Base-by-base conservation (phyloP, 2,797 vertebrate species). In the Mormyrops boulengeri region DNA sequence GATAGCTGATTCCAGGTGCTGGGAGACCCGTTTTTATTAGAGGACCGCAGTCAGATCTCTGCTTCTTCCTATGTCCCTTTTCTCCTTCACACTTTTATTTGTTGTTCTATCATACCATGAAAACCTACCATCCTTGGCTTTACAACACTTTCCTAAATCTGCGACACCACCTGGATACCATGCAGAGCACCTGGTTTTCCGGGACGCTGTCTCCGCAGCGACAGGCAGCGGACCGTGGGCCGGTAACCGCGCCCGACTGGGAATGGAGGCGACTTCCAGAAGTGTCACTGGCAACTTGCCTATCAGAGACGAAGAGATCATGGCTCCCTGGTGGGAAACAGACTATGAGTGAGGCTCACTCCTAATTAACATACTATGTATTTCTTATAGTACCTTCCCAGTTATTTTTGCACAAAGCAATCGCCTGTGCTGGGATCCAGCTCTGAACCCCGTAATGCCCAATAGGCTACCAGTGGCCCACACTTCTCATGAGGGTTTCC, bases 21-120 rank as follows among this genome's bases (percentile, higher is more conserved):
- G 60, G 14, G 22, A 34, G 69, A 9, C 30, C 69, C 12, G 38
- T 52, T 88, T 84, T 38, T 57, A 82, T 82, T 82, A 77, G 17
- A 41, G 50, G 34, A 82, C 44, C 19, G 2, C 50, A 89, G 88
- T 69, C 55, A 44, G 26, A 62, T 30, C 14, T 30, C 53, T 55
- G 57, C 57, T 87, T 19, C 6, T 60, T 53, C 34, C 38, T 50
- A 47, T 53, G 14, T 80, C 44, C 89, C 84, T 88, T 88, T 85
- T 90, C 57, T 87, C 44, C 87, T 91, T 30, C 50, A 41, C 66
- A 60, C 91, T 53, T 30, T 88, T 69, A 84, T 88, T 88, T 87
- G 55, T 85, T 3, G 8, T 41, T 84, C 86, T 90, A 91, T 93
- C 85, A 55, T 88, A 87, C 89, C 90, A 89, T 89, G 34, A 91